A percentile compares a stretch with the other conserved stretches of the same genome.
Conservation (phyloP, 2,888 invertebrate species). For the Gymnoscelis rufifasciata region DNA sequence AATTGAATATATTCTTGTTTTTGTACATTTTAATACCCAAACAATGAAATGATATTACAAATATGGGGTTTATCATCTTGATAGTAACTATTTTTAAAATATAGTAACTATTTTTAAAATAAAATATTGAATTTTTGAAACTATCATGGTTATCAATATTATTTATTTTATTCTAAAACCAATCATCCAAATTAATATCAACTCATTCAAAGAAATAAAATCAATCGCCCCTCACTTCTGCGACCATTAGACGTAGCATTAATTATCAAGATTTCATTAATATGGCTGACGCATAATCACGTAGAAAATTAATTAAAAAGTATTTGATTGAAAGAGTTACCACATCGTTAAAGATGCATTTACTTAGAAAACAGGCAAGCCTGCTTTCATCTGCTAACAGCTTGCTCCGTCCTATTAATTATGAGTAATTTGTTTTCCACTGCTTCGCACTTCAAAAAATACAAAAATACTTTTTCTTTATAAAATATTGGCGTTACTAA, state of each 20-base stretch:
- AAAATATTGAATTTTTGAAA: too few relatives aligned
- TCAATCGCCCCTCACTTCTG: constrained; percentile 31
- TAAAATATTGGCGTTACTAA: too few relatives aligned
- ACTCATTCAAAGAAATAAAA: constrained; percentile 22
- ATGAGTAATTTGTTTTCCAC: too few relatives aligned
- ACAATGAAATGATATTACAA: too few relatives aligned
- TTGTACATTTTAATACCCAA: too few relatives aligned
- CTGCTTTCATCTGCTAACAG: not conserved
- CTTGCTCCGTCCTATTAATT: too few relatives aligned
- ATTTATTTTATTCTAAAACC: not conserved
- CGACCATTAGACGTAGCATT: constrained; percentile 22
- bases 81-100: too few relatives aligned
- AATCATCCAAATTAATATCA: constrained; percentile 13
- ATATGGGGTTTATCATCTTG: too few relatives aligned
- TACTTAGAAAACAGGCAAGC: constrained; percentile 4
- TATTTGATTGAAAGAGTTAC: constrained; percentile 67
- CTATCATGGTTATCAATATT: not conserved
- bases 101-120: too few relatives aligned
- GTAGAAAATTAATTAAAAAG: constrained; percentile 72
- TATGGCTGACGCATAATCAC: constrained; percentile 51
- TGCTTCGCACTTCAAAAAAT: too few relatives aligned
- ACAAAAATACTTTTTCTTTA: too few relatives aligned
- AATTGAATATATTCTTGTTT: too few relatives aligned
- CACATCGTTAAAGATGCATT: constrained; percentile 44
- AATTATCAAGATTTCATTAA: constrained; percentile 47